Percentiles rank a stretch among this genome's conserved stretches.
Conservation (phyloP, 2,113 vertebrate genomes). For the Percopsis transmontana region DNA sequence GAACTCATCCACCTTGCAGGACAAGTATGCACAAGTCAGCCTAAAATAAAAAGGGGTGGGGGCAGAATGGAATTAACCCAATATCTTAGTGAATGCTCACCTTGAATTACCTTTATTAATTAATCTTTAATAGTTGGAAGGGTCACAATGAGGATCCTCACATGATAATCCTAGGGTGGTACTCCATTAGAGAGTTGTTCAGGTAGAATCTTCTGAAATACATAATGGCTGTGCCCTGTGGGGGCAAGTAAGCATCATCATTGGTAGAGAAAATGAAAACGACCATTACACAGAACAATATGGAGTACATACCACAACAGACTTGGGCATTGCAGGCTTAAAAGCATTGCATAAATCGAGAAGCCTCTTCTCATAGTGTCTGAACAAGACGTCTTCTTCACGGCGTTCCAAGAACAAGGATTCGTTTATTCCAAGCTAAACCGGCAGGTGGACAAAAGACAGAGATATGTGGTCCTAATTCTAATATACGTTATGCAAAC, state of each 20-base stretch:
- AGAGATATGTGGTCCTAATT: too few species aligned
- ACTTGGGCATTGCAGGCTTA: conserved; percentile 92
- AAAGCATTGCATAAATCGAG: conserved; percentile 90
- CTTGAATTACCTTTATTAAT: too few species aligned
- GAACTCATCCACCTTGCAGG: conserved; percentile 98
- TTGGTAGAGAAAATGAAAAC: too few species aligned
- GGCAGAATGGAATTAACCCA: too few species aligned
- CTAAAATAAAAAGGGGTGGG: conserved; percentile 63
- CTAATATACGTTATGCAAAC: too few species aligned
- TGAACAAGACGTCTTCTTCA: conserved; percentile 87
- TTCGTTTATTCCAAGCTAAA: conserved; percentile 73
- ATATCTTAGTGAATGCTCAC: background rate
- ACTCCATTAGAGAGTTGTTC: conserved; percentile 96
- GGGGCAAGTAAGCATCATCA: conserved; percentile 3
- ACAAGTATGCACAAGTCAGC: conserved; percentile 90
- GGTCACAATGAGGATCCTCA: conserved; percentile 72
- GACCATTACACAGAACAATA: background rate
- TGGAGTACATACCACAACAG: conserved; percentile 86
- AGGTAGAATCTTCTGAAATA: conserved; percentile 97
- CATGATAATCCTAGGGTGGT: conserved; percentile 95
- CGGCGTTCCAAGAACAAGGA: conserved; percentile 78
- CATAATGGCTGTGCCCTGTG: conserved; percentile 91
- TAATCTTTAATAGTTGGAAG: background rate
- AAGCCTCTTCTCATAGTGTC: conserved; percentile 91
- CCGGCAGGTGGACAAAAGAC: too few species aligned